These are phyloP conservation scores for Phoeniculus purpureus DNA, from an alignment of 2,797 vertebrate genomes.

Conservation along the genomic window DNA sequence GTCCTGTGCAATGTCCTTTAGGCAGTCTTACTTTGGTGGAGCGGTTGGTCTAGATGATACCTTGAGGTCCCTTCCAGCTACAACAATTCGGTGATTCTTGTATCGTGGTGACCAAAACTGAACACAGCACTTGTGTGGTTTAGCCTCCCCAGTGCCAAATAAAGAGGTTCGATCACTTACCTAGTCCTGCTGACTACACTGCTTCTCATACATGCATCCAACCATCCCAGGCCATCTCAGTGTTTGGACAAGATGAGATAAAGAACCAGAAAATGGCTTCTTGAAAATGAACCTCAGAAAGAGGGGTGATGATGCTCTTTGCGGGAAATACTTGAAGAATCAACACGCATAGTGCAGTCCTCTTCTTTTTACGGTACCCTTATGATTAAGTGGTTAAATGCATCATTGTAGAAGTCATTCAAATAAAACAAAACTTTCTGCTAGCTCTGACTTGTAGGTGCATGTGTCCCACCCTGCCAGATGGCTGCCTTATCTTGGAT, in stretches of 20 bases:
- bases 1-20: too few relatives aligned
- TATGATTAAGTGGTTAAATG: not conserved
- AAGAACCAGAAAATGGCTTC: not conserved
- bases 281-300: not conserved
- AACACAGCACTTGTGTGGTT: too few relatives aligned
- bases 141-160: too few relatives aligned
- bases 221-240: not conserved
- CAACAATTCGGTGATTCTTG: too few relatives aligned
- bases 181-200: too few relatives aligned
- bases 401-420: not conserved
- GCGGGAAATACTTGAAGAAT: not conserved
- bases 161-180: too few relatives aligned
- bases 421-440: not conserved
- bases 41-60: too few relatives aligned
- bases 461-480: not conserved
- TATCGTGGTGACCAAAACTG: too few relatives aligned
- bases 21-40: too few relatives aligned
- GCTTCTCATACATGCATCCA: not conserved
- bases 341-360: not conserved
- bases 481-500: not conserved
- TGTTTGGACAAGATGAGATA: not conserved
- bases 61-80: too few relatives aligned
- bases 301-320: not conserved
- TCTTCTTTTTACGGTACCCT: not conserved
- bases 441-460: not conserved